phyloP scores from a whole-genome alignment of 2,113 vertebrate species.

The Pangasianodon hypophthalmus region DNA sequence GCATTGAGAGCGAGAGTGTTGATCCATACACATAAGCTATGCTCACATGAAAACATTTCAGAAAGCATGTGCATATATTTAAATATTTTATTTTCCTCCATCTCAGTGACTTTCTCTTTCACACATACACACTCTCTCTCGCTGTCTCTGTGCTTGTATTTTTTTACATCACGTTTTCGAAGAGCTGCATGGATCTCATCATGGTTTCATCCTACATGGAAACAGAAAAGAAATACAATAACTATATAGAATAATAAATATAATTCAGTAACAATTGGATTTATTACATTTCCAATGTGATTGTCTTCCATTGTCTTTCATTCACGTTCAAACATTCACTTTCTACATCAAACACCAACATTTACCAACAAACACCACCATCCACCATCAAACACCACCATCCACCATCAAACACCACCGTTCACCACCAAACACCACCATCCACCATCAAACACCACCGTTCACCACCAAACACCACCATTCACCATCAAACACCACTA shows the following conservation, averaged over 20 bases:
- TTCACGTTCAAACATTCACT: no score
- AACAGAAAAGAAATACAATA: background rate
- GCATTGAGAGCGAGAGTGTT: background rate
- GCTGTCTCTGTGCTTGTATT: background rate
- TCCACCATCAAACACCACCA: no score
- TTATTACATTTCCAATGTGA: background rate
- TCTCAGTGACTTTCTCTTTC: slow-evolving; percentile 25
- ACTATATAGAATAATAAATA: background rate
- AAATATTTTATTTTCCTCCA: background rate
- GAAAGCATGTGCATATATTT: background rate
- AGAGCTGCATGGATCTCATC: slow-evolving; percentile 96
- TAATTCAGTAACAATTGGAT: background rate
- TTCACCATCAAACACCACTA: background rate
- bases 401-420: no score
- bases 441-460: background rate
- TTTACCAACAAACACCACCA: no score
- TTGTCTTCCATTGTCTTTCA: background rate
- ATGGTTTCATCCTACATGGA: slow-evolving; percentile 89
- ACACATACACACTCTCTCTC: background rate
- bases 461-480: background rate
- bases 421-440: background rate
- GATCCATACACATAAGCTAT: slow-evolving; percentile 17
- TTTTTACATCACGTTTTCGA: slow-evolving; percentile 93
- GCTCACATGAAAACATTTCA: slow-evolving; percentile 34
- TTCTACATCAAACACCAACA: no score